Conservation (phyloP, 2,888 invertebrate genomes). For the Coronaproctus castanopsis region DNA sequence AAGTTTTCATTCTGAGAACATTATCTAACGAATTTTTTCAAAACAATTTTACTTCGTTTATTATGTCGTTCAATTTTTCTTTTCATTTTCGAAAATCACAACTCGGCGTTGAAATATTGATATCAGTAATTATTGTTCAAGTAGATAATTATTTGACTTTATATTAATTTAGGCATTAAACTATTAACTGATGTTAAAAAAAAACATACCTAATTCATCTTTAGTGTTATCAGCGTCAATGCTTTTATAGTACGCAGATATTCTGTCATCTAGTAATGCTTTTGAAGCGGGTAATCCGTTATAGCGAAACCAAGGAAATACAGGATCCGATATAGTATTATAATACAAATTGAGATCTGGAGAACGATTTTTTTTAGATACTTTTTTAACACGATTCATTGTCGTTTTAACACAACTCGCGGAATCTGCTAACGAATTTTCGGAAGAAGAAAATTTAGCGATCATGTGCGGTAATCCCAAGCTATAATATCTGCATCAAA, state of each 20-base stretch:
- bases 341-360: conserved; percentile 28
- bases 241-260: conserved; percentile 41
- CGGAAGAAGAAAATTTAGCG: background rate
- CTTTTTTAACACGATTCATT: no score
- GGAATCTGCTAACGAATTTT: background rate
- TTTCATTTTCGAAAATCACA: no score
- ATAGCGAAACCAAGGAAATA: conserved; percentile 51
- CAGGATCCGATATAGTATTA: conserved; percentile 57
- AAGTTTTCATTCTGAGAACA: no score
- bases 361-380: conserved; percentile 2
- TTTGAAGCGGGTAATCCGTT: conserved; percentile 55
- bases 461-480: conserved; percentile 29
- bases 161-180: no score
- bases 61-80: no score
- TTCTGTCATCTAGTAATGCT: conserved; percentile 45
- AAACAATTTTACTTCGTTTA: no score
- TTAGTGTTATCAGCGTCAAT: conserved; percentile 23
- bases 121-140: no score
- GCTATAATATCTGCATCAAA: conserved; percentile 31
- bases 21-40: no score
- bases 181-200: no score
- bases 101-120: no score
- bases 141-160: no score
- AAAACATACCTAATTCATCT: conserved; percentile 13
- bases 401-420: background rate